Conservation (phyloP, 2,113 vertebrate genomes). For the Sterrhoptilus dennistouni region DNA sequence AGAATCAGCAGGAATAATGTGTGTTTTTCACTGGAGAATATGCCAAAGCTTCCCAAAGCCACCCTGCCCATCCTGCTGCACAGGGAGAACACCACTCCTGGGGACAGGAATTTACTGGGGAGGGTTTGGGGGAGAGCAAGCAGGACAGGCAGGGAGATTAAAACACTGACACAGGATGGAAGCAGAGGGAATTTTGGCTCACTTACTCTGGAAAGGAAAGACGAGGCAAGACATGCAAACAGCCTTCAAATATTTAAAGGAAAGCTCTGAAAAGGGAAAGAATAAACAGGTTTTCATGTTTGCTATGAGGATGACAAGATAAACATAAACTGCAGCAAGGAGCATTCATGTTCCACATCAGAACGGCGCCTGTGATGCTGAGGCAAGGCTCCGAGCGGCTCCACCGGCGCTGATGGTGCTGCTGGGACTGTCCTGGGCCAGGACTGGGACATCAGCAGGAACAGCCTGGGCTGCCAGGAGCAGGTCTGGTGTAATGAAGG, state of each 20-base stretch:
- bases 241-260: conserved; percentile 35
- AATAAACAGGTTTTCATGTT: conserved; percentile 58
- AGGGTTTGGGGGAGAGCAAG: not conserved
- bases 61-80: not conserved
- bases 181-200: not conserved
- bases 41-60: not conserved
- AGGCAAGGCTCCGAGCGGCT: not conserved
- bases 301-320: conserved; percentile 15
- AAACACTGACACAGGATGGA: not conserved
- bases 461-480: rapidly evolving
- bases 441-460: rapidly evolving
- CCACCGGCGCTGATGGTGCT: rapidly evolving
- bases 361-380: not conserved
- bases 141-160: not conserved
- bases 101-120: not conserved
- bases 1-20: not conserved
- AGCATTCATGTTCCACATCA: not conserved
- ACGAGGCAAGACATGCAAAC: not conserved
- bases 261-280: conserved; percentile 7
- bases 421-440: rapidly evolving
- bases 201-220: not conserved
- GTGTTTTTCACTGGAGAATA: not conserved
- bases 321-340: conserved; percentile 34
- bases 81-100: rapidly evolving
- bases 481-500: rapidly evolving